These are phyloP conservation scores for Electrophaes corylata DNA, from an alignment of 2,888 invertebrate species.

Conservation along the genomic window DNA sequence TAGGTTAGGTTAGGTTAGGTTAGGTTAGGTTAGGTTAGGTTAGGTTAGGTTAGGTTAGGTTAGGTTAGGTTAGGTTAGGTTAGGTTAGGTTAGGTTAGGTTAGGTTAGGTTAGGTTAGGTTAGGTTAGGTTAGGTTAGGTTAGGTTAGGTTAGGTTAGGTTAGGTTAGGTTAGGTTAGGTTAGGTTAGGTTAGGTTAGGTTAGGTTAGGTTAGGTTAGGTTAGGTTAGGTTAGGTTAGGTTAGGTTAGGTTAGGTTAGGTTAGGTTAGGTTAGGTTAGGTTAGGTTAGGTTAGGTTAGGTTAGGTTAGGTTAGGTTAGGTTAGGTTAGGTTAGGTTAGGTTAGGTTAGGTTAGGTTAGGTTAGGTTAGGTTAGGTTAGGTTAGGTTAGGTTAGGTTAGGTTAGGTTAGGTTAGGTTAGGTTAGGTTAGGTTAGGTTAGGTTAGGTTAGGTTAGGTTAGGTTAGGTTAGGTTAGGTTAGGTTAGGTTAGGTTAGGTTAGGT, in stretches of 20 bases:
- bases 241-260: conserved; percentile 26
- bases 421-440: conserved; percentile 26
- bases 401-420: conserved; percentile 31
- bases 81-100: conserved; percentile 35
- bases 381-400: conserved; percentile 26
- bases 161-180: conserved; percentile 19
- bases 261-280: conserved; percentile 20
- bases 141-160: conserved; percentile 18
- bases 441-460: conserved; percentile 28
- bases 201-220: conserved; percentile 23
- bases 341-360: conserved; percentile 18
- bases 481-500: conserved; percentile 31
- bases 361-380: conserved; percentile 28
- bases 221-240: conserved; percentile 13
- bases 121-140: conserved; percentile 21
- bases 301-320: conserved; percentile 22
- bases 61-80: conserved; percentile 34
- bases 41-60: conserved; percentile 32
- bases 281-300: conserved; percentile 16
- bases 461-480: conserved; percentile 28
- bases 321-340: conserved; percentile 26
- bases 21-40: conserved; percentile 28
- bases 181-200: conserved; percentile 29
- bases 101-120: conserved; percentile 25
- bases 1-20: conserved; percentile 28